These are phyloP conservation scores for Seriola quinqueradiata DNA, from an alignment of 2,113 vertebrate species.

Conservation along the genomic window DNA sequence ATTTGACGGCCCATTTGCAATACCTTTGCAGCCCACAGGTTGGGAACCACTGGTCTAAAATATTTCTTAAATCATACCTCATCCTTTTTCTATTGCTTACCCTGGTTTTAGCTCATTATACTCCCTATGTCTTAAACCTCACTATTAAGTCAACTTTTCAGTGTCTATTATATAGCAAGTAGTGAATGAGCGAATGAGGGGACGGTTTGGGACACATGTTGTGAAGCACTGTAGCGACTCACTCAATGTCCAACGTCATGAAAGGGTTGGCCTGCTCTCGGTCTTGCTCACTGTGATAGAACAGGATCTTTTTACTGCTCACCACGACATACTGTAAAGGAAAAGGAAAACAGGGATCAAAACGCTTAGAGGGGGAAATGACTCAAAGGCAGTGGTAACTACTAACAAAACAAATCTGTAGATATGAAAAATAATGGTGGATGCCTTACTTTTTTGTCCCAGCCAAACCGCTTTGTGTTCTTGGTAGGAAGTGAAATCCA, in stretches of 20 bases:
- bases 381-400: not conserved
- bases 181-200: too few species aligned
- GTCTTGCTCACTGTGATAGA: constrained; percentile 95
- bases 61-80: not conserved
- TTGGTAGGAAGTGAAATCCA: constrained; percentile 94
- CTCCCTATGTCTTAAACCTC: not conserved
- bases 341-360: not conserved
- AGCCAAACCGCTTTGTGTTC: constrained; percentile 97
- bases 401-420: constrained; percentile 16
- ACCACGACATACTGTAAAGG: constrained; percentile 92
- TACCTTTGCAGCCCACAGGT: too few species aligned
- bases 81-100: not conserved
- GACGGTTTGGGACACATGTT: not conserved
- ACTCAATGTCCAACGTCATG: constrained; percentile 98
- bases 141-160: not conserved
- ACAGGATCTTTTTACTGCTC: constrained; percentile 98
- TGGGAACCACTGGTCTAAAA: too few species aligned
- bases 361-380: not conserved
- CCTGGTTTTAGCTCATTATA: too few species aligned
- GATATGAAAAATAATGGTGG: not conserved
- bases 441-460: constrained; percentile 94
- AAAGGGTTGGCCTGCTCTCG: constrained; percentile 94
- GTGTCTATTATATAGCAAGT: too few species aligned
- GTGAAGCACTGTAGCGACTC: constrained; percentile 77
- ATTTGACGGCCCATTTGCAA: too few species aligned